A percentile compares a stretch with the other conserved stretches of the same genome.
phyloP scores from a whole-genome alignment of 1,140 invertebrate species.

The Phortica variegata region DNA sequence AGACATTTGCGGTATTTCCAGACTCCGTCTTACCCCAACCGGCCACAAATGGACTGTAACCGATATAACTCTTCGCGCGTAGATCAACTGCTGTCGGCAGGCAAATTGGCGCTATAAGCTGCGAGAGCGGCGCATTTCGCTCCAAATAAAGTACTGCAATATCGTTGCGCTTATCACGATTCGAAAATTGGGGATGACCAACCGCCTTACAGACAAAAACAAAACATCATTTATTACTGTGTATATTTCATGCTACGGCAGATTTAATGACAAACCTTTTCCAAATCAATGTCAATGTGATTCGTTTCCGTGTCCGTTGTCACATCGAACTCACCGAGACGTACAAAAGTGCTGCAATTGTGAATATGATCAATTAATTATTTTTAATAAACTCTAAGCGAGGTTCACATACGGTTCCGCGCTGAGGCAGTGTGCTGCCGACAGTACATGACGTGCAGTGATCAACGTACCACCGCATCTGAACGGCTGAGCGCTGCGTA shows the following conservation, averaged over 20 bases:
- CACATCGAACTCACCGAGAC: constrained; percentile 23
- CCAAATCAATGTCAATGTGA: constrained; percentile 11
- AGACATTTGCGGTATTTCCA: constrained; percentile 62
- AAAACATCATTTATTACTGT: not conserved
- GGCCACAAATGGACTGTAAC: constrained; percentile 63
- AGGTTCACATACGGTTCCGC: not conserved
- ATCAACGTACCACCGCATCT: constrained; percentile 27
- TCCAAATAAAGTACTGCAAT: constrained; percentile 14
- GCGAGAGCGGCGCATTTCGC: constrained; percentile 28
- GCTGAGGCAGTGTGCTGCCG: constrained; percentile 28
- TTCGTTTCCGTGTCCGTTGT: constrained; percentile 9
- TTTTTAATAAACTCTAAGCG: not conserved
- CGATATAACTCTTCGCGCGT: constrained; percentile 50
- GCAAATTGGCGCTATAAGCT: constrained; percentile 67
- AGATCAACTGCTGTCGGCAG: constrained; percentile 61
- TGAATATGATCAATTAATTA: not conserved
- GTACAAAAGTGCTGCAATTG: constrained; percentile 12
- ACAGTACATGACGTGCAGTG: constrained; percentile 21
- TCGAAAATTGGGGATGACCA: not conserved
- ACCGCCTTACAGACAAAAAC: not conserved
- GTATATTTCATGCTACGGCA: no score
- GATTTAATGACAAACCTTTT: constrained; percentile 3
- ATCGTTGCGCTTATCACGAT: constrained; percentile 2
- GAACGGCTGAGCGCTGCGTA: constrained; percentile 25
- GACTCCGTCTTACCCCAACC: constrained; percentile 67